Conservation (phyloP, 2,797 vertebrate species). For the Anas bernieri region DNA sequence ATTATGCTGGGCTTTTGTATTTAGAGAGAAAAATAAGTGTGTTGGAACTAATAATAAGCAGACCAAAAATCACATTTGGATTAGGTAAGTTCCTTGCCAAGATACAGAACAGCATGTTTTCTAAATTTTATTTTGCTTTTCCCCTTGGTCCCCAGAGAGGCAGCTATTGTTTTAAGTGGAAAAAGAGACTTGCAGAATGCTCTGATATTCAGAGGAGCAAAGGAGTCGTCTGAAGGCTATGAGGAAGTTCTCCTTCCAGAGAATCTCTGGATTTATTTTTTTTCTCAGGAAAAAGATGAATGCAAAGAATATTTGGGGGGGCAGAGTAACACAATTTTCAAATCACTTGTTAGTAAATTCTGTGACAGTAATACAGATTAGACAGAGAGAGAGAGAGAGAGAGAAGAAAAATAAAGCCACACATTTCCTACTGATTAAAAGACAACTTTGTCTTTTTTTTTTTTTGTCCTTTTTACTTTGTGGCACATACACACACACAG, state of each 20-base stretch:
- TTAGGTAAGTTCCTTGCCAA: neutral
- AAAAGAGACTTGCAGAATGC: neutral
- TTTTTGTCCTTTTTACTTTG: neutral
- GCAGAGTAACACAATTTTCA: neutral
- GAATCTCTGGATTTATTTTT: neutral
- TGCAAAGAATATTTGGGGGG: neutral
- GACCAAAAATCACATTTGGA: neutral
- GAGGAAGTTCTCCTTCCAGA: neutral
- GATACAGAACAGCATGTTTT: neutral
- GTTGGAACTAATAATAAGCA: slow-evolving; percentile 16
- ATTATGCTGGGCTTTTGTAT: slow-evolving; percentile 8
- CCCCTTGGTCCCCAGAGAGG: neutral
- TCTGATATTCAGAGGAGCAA: neutral
- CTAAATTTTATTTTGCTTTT: slow-evolving; percentile 5
- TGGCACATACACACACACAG: neutral
- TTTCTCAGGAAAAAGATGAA: neutral
- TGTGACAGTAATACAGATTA: neutral
- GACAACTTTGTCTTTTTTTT: neutral
- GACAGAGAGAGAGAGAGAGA: neutral
- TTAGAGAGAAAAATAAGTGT: neutral
- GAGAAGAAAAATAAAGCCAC: neutral
- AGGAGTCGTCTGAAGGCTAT: neutral
- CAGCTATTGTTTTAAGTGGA: neutral
- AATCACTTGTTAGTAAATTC: neutral
- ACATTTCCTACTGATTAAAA: neutral